Evolutionary conservation across 1,140 invertebrate genomes (phyloP).

Genomic region (Drosophila parvula): DNA sequence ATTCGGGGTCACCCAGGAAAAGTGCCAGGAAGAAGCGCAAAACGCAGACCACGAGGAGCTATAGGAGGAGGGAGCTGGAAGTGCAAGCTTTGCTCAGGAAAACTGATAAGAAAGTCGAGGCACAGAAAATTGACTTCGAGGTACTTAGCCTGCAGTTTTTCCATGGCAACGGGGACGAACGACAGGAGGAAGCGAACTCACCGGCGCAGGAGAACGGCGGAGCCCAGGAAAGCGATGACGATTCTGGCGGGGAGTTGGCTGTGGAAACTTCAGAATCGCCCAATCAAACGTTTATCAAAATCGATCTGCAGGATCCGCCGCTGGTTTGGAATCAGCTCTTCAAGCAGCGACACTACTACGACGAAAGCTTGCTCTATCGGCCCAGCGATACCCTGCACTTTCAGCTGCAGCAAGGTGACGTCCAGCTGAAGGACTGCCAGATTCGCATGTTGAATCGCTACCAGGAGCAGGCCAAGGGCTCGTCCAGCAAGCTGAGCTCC

Average conservation of each 20-base stretch:
- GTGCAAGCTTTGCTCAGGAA: conserved; percentile 55
- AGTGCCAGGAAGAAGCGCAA: conserved; percentile 53
- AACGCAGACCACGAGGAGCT: conserved; percentile 61
- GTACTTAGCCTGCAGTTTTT: conserved; percentile 52
- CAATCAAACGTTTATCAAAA: conserved; percentile 60
- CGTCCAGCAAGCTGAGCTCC: conserved; percentile 26
- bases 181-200: neutral
- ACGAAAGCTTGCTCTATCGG: conserved; percentile 46
- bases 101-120: neutral
- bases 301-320: conserved; percentile 60
- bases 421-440: conserved; percentile 11
- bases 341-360: conserved; percentile 41
- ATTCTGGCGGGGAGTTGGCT: conserved; percentile 22
- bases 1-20: conserved; percentile 6
- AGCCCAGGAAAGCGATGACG: conserved; percentile 13
- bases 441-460: conserved; percentile 73
- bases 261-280: conserved; percentile 19
- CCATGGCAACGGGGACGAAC: conserved; percentile 27
- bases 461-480: conserved; percentile 50
- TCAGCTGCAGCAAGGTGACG: conserved; percentile 34
- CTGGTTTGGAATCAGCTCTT: conserved; percentile 35
- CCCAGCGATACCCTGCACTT: conserved; percentile 35
- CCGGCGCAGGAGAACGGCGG: neutral
- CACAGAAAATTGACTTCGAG: conserved; percentile 40
- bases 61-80: conserved; percentile 63